These are phyloP conservation scores for Drosophila leonis DNA, from an alignment of 2,888 invertebrate genomes.

Conservation along the genomic window DNA sequence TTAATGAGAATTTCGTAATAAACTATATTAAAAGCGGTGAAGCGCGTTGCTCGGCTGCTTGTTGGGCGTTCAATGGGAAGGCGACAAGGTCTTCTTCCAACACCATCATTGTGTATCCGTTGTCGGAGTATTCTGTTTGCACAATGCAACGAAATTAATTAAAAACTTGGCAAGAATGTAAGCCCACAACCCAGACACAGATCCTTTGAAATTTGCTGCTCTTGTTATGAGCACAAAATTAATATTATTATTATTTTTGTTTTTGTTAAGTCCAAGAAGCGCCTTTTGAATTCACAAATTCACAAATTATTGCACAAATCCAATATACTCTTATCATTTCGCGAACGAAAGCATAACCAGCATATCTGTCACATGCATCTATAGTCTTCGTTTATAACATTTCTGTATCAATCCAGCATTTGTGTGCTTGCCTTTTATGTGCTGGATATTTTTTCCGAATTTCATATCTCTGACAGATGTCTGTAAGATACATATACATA, in stretches of 20 bases:
- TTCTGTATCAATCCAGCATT: background rate
- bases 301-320: background rate
- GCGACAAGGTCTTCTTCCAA: constrained; percentile 11
- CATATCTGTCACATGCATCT: no score
- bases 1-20: background rate
- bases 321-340: background rate
- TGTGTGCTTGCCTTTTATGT: background rate
- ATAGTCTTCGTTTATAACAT: background rate
- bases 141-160: constrained; percentile 55
- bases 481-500: no score
- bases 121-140: constrained; percentile 35
- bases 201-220: background rate
- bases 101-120: constrained; percentile 17
- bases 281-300: background rate
- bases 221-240: no score
- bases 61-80: background rate
- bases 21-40: constrained; percentile 12
- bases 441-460: constrained; percentile 12
- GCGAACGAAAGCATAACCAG: no score
- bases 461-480: constrained; percentile 24
- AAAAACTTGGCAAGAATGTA: constrained; percentile 43
- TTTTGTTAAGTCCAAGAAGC: background rate
- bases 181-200: background rate
- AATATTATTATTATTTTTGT: background rate
- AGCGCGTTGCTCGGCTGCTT: background rate